phyloP scores from a whole-genome alignment of 2,113 vertebrate species.

The Erythrocercus mccallii region DNA sequence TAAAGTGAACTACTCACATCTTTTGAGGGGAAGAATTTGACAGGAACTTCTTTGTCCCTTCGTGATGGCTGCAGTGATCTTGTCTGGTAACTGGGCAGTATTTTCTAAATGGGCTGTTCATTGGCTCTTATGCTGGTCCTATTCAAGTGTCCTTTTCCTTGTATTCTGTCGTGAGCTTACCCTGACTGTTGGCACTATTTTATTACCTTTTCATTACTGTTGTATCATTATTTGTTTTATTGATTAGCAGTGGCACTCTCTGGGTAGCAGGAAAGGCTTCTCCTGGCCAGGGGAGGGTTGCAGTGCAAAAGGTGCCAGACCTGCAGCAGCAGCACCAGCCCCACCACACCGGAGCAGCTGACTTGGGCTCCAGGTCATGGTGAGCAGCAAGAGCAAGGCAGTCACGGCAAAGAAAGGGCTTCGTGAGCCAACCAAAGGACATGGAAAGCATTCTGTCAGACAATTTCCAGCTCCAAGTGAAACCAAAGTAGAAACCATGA shows the following conservation, averaged over 20 bases:
- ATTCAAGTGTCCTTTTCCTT: neutral
- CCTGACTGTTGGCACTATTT: neutral
- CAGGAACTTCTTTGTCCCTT: neutral
- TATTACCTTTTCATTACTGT: neutral
- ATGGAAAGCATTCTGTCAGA: neutral
- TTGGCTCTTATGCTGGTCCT: neutral
- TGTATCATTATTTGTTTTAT: neutral
- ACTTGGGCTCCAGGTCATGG: neutral
- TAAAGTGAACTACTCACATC: neutral
- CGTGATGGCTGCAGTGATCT: neutral
- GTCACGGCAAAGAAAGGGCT: neutral
- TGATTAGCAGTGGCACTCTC: neutral
- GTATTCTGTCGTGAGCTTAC: neutral
- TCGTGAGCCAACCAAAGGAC: neutral
- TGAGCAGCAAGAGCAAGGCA: neutral
- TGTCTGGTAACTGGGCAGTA: neutral
- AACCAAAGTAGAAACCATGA: neutral
- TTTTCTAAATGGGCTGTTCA: neutral
- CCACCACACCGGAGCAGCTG: rapidly evolving
- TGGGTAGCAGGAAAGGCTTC: neutral
- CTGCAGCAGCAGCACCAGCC: neutral
- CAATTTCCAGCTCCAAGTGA: neutral
- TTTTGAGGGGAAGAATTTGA: neutral
- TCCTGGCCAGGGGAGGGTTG: neutral
- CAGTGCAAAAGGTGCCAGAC: neutral